Percentiles rank a stretch among this genome's conserved stretches.
Conservation (phyloP, 2,888 invertebrate genomes). For the Theretra japonica region DNA sequence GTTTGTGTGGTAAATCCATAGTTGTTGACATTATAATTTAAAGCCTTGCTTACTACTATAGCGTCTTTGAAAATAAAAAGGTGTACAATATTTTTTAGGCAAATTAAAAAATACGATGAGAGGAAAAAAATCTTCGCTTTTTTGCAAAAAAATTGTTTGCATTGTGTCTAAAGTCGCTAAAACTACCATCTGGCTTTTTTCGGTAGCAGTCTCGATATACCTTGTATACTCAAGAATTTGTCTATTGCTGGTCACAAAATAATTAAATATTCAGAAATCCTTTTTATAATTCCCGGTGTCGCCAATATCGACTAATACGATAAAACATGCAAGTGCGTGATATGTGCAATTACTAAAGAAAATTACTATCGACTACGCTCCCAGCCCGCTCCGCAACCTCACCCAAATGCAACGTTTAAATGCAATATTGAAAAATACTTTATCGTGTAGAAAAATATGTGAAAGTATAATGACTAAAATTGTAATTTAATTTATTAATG, state of each 20-base stretch:
- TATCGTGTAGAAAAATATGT: conserved; percentile 19
- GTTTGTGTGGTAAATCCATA: too few species aligned
- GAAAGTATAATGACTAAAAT: background rate
- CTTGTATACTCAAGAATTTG: too few species aligned
- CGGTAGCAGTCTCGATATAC: too few species aligned
- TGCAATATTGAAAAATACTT: conserved; percentile 29
- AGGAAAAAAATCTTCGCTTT: too few species aligned
- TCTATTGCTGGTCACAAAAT: background rate
- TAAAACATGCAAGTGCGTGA: conserved; percentile 65
- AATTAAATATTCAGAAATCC: background rate
- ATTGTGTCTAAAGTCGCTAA: too few species aligned
- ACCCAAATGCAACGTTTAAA: conserved; percentile 36
- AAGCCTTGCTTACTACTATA: too few species aligned
- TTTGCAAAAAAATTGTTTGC: too few species aligned
- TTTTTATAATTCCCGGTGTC: background rate
- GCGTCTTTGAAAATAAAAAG: too few species aligned
- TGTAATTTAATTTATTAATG: background rate
- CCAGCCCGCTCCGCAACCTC: background rate
- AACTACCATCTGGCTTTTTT: too few species aligned
- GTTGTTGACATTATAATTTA: too few species aligned
- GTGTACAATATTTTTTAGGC: too few species aligned
- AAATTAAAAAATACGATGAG: too few species aligned
- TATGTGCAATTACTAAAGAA: conserved; percentile 58
- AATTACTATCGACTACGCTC: conserved; percentile 1
- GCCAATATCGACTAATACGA: conserved; percentile 32